Base-by-base conservation (phyloP, 2,797 vertebrate genomes). In the Philypnodon macrostomus region DNA sequence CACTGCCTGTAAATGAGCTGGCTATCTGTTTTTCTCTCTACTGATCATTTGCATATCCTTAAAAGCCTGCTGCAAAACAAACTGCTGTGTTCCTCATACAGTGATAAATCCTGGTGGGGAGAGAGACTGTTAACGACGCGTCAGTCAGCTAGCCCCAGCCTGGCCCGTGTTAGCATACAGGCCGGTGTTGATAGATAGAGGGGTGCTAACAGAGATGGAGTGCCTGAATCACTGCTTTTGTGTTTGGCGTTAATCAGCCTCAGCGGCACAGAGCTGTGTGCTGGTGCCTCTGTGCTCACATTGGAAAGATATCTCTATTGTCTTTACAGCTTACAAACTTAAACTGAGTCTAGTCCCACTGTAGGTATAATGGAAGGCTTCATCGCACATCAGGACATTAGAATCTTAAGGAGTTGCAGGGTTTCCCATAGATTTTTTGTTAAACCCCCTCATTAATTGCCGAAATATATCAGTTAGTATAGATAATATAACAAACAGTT, bases 61-160 rank as follows among this genome's bases (percentile, higher is more conserved):
- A 75, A 83, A 85, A 81, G 53, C 69, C 58, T 44, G 42, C 67
- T 50, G 54, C 61, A 68, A 78, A 85, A 80, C 65, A 66, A 73
- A 73, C 50, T 38, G 47, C 63, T 56, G 48, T 58, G 45, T 79
- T 82, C 66, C 61, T 62, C 73, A 53, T 40, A 66, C 40, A 44
- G 63, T 73, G 68, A 77, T 81, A 67, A 85, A 85, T 83, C 67
- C 45, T 72, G 58, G 51, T 37, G 11, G 21, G 47, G 53, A 75
- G 73, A 75, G 67, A 73, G 69, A 65, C 61, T 70, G 63, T 68
- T 78, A 80, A 81, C 38, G 54, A 41, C n/a, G 5, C 46, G 65
- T 63, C 72, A 59, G 51, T 68, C 72, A 73, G 13, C 63, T 9
- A 27, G 40, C 45, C 12, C 18, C 16, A 1, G 4, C 53, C 58